phyloP scores from a whole-genome alignment of 2,113 vertebrate genomes.

The Leucoraja erinaceus region DNA sequence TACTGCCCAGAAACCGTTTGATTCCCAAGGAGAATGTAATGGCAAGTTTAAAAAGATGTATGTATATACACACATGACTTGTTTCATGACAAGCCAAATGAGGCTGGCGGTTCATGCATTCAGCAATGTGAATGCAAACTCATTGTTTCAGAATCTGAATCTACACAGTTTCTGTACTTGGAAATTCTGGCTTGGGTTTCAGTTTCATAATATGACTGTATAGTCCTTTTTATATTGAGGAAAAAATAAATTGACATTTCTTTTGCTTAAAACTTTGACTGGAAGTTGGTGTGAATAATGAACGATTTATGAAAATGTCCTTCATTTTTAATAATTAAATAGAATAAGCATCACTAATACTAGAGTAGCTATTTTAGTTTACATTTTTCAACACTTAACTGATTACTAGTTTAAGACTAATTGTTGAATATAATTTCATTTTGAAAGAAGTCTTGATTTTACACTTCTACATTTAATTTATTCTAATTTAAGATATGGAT shows the following conservation, averaged over 20 bases:
- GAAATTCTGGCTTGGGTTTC: not conserved
- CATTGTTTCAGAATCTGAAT: not conserved
- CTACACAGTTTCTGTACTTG: not conserved
- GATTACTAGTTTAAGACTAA: not conserved
- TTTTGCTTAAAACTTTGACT: conserved; percentile 6
- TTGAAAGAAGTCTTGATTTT: not conserved
- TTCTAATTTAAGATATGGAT: not conserved
- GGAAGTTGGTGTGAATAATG: not conserved
- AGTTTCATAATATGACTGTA: not conserved
- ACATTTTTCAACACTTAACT: not conserved
- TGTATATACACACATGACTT: not conserved
- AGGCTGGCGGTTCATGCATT: not conserved
- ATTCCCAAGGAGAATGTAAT: not conserved
- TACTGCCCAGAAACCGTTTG: not conserved
- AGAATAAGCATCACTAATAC: not conserved
- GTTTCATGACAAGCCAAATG: not conserved
- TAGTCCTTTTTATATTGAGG: not conserved
- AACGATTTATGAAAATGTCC: not conserved
- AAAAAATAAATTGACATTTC: conserved; percentile 17
- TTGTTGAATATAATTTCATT: not conserved
- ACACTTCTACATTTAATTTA: not conserved
- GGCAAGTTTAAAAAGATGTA: not conserved
- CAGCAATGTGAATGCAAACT: not conserved
- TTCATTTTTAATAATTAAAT: not conserved
- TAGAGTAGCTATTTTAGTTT: not conserved